Percentiles rank a stretch among this genome's conserved stretches.
These are phyloP conservation scores for Eleginops maclovinus DNA, from an alignment of 2,113 vertebrate genomes.

Conservation along the genomic window DNA sequence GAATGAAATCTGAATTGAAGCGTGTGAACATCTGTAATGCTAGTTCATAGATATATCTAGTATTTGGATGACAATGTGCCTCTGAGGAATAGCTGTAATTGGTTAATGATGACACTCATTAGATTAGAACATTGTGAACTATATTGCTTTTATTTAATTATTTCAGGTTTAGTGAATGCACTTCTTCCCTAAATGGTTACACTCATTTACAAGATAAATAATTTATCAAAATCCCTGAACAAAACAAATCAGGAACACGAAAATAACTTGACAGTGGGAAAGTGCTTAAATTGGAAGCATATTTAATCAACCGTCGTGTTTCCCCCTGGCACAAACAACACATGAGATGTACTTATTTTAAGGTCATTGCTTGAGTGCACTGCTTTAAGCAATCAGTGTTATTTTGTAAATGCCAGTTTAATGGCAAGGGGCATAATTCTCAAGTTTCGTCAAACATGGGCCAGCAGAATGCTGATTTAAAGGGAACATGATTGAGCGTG, in stretches of 20 bases:
- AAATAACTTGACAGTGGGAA: constrained; percentile 43
- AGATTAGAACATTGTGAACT: constrained; percentile 19
- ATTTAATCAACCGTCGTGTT: constrained; percentile 70
- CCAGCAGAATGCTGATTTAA: constrained; percentile 16
- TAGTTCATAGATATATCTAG: constrained; percentile 1
- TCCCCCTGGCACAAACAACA: constrained; percentile 63
- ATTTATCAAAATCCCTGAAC: constrained; percentile 45
- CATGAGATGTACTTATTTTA: constrained; percentile 60
- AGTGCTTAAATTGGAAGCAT: constrained; percentile 46
- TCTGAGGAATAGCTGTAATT: constrained; percentile 29
- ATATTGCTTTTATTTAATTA: background rate
- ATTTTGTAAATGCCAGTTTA: constrained; percentile 75
- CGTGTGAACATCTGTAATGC: constrained; percentile 27
- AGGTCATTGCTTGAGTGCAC: constrained; percentile 45
- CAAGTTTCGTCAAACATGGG: constrained; percentile 37
- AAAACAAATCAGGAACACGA: constrained; percentile 47
- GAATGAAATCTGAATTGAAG: constrained; percentile 22
- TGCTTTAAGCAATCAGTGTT: constrained; percentile 68
- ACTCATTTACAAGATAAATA: constrained; percentile 43
- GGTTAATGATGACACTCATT: constrained; percentile 21
- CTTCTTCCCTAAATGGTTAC: constrained; percentile 6
- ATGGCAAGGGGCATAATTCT: constrained; percentile 57
- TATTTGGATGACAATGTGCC: constrained; percentile 36
- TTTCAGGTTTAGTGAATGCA: background rate
- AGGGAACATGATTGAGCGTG: constrained; percentile 7